These are phyloP conservation scores for Apeira syringaria DNA, from an alignment of 2,888 invertebrate genomes.

Conservation along the genomic window DNA sequence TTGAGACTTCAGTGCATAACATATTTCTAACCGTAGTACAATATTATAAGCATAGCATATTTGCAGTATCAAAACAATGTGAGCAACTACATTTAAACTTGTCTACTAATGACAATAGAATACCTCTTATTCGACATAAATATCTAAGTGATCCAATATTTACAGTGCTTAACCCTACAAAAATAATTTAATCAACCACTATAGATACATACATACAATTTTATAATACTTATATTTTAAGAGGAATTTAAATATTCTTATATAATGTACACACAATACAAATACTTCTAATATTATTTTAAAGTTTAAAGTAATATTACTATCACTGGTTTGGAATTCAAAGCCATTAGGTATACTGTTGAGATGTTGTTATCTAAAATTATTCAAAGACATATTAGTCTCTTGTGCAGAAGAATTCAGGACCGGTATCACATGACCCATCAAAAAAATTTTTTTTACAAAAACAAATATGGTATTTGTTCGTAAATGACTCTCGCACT, in stretches of 20 bases:
- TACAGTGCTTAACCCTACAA: slow-evolving; percentile 81
- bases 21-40: too few relatives aligned
- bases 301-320: slow-evolving; percentile 17
- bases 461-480: too few relatives aligned
- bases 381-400: too few relatives aligned
- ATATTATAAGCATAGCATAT: background rate
- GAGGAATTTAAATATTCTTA: slow-evolving; percentile 68
- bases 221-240: slow-evolving; percentile 42
- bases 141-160: slow-evolving; percentile 70
- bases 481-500: too few relatives aligned
- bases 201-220: slow-evolving; percentile 75
- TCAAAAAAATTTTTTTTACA: too few relatives aligned
- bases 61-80: slow-evolving; percentile 32
- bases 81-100: slow-evolving; percentile 50
- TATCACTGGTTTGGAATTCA: slow-evolving; percentile 45
- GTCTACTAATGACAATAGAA: slow-evolving; percentile 56
- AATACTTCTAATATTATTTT: slow-evolving; percentile 7
- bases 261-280: slow-evolving; percentile 36
- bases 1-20: too few relatives aligned
- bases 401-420: too few relatives aligned
- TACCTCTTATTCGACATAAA: slow-evolving; percentile 65
- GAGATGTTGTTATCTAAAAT: too few relatives aligned
- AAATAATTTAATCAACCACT: slow-evolving; percentile 80
- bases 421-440: too few relatives aligned
- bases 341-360: slow-evolving; percentile 12